Conservation (phyloP, 2,797 vertebrate species). For the Gobio occitaniae region DNA sequence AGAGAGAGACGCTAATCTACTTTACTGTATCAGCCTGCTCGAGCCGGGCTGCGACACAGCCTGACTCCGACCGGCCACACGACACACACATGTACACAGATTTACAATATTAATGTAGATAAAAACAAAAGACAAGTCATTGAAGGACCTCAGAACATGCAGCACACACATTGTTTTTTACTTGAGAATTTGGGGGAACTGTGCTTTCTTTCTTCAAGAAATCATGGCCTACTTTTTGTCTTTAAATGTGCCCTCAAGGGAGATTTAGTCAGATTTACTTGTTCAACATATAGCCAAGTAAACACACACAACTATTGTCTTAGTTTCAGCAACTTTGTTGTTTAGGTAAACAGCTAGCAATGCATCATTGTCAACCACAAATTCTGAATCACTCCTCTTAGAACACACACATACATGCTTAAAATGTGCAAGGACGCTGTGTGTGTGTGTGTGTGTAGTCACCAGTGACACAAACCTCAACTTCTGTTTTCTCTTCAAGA, state of each 20-base stretch:
- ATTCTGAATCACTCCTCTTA: not conserved
- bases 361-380: not conserved
- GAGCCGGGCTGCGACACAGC: slow-evolving; percentile 71
- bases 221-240: not conserved
- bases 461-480: not conserved
- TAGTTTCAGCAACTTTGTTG: not conserved
- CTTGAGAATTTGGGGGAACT: not conserved
- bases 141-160: not conserved
- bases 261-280: not conserved
- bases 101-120: slow-evolving; percentile 30
- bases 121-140: slow-evolving; percentile 3
- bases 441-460: no score
- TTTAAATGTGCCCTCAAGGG: not conserved
- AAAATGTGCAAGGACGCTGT: not conserved
- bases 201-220: not conserved
- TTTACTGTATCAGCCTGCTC: slow-evolving; percentile 80
- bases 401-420: not conserved
- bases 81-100: slow-evolving; percentile 40
- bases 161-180: not conserved
- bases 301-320: not conserved
- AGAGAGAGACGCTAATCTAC: slow-evolving; percentile 73
- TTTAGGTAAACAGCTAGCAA: not conserved
- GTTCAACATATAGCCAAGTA: not conserved
- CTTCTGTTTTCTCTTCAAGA: no score
- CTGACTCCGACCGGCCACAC: slow-evolving; percentile 46